A percentile compares a stretch with the other conserved stretches of the same genome.
Conservation (phyloP, 2,888 invertebrate species). For the Cataglyphis albicans region DNA sequence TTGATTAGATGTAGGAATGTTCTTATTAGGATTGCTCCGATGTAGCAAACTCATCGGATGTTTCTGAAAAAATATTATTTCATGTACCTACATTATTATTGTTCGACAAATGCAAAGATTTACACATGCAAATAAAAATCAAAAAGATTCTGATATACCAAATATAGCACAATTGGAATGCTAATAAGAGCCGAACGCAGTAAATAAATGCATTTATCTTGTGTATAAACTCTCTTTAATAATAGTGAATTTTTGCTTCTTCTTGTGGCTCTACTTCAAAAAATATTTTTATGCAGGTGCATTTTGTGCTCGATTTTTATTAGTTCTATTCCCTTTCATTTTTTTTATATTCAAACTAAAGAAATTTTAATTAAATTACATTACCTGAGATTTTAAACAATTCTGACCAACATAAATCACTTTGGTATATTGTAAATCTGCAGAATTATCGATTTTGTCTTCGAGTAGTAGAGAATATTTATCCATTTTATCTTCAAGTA, state of each 20-base stretch:
- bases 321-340: too few relatives aligned
- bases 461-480: not conserved
- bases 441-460: constrained; percentile 58
- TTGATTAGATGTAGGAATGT: not conserved
- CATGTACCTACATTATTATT: constrained; percentile 9
- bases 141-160: too few relatives aligned
- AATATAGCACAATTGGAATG: too few relatives aligned
- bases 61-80: constrained; percentile 35
- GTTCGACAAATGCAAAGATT: not conserved
- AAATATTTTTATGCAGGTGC: too few relatives aligned
- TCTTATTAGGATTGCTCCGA: not conserved
- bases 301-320: too few relatives aligned
- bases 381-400: constrained; percentile 60
- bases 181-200: too few relatives aligned
- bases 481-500: constrained; percentile 56
- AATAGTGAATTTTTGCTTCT: too few relatives aligned
- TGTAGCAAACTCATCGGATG: not conserved
- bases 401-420: constrained; percentile 3
- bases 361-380: constrained; percentile 7
- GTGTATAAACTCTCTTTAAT: too few relatives aligned
- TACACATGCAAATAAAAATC: not conserved
- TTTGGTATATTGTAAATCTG: constrained; percentile 33
- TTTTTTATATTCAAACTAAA: too few relatives aligned
- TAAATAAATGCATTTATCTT: too few relatives aligned
- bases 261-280: too few relatives aligned